phyloP scores from a whole-genome alignment of 2,888 invertebrate species.

The Anaspis maculata region DNA sequence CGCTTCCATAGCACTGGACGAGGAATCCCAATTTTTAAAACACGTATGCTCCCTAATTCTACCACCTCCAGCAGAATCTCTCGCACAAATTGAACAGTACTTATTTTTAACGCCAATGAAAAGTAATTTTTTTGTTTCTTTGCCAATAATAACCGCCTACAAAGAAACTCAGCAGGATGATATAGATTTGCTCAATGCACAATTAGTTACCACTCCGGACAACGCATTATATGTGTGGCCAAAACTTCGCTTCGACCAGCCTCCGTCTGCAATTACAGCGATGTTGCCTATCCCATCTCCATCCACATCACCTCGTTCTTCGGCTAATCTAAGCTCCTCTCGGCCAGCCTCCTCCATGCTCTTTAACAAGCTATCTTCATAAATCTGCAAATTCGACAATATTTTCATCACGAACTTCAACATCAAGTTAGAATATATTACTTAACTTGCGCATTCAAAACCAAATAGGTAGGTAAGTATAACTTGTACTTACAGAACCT shows the following conservation, averaged over 20 bases:
- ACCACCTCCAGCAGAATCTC: background rate
- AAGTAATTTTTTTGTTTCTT: slow-evolving; percentile 6
- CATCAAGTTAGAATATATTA: background rate
- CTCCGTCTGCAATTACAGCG: slow-evolving; percentile 15
- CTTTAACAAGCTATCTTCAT: background rate
- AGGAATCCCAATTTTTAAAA: slow-evolving; percentile 13
- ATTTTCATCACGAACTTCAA: no score
- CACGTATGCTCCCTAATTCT: slow-evolving; percentile 6
- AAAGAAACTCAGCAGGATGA: background rate
- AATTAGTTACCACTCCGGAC: slow-evolving; percentile 13
- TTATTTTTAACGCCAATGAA: slow-evolving; percentile 11
- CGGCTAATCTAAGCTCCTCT: slow-evolving; percentile 9
- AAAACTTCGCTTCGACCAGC: slow-evolving; percentile 15
- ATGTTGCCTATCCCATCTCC: slow-evolving; percentile 11
- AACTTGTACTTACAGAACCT: background rate
- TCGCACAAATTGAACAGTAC: slow-evolving; percentile 8
- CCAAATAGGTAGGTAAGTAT: slow-evolving; percentile 2
- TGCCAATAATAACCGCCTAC: slow-evolving; percentile 7
- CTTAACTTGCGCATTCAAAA: no score
- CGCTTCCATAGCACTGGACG: slow-evolving; percentile 14
- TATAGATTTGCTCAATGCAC: no score
- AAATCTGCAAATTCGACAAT: background rate
- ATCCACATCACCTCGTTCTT: slow-evolving; percentile 7
- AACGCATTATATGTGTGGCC: slow-evolving; percentile 12
- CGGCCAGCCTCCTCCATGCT: background rate